Percentiles rank a stretch among this genome's conserved stretches.
phyloP scores from a whole-genome alignment of 2,113 vertebrate genomes.

The Eulacestoma nigropectus region DNA sequence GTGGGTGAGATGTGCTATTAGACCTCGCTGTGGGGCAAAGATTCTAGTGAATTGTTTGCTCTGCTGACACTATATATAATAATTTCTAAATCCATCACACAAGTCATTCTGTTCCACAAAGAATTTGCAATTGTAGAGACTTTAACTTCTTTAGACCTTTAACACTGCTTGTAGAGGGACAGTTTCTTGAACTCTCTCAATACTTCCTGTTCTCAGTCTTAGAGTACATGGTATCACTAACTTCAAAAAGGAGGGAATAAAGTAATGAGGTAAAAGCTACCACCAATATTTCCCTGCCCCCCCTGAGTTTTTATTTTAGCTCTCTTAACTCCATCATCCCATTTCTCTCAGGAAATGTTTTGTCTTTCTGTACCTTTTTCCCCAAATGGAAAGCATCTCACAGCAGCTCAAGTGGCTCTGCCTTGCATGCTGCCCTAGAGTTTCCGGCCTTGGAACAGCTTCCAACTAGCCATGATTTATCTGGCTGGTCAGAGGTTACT shows the following conservation, averaged over 20 bases:
- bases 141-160: not conserved
- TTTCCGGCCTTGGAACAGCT: not conserved
- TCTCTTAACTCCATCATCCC: not conserved
- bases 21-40: not conserved
- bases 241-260: not conserved
- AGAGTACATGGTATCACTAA: not conserved
- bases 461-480: conserved; percentile 58
- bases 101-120: not conserved
- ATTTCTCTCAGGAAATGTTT: not conserved
- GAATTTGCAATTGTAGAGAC: not conserved
- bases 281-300: not conserved
- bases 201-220: not conserved
- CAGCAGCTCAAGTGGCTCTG: not conserved
- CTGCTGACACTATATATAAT: not conserved
- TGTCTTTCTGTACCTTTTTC: not conserved
- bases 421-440: not conserved
- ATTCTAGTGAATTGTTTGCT: not conserved
- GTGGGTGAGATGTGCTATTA: fast-evolving
- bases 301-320: not conserved
- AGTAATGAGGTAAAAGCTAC: not conserved
- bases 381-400: not conserved
- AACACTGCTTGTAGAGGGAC: not conserved
- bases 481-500: conserved; percentile 53
- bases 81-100: not conserved
- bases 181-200: not conserved